These are phyloP conservation scores for Anomalospiza imberbis DNA, from an alignment of 2,797 vertebrate genomes.

Conservation along the genomic window DNA sequence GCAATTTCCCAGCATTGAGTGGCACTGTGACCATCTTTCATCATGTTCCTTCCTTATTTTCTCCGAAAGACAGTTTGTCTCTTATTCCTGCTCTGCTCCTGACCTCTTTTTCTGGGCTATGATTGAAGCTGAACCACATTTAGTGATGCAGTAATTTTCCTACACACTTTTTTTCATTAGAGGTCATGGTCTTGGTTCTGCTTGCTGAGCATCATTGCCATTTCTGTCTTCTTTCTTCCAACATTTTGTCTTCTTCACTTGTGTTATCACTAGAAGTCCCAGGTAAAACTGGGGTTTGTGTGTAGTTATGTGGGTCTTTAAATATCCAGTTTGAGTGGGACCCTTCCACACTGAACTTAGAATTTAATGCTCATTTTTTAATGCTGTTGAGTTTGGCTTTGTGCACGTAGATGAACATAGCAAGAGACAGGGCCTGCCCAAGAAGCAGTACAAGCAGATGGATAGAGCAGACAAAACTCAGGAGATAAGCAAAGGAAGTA, in stretches of 20 bases:
- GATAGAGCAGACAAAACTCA: not conserved
- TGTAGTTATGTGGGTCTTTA: not conserved
- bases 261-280: not conserved
- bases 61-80: not conserved
- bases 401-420: not conserved
- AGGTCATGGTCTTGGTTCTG: not conserved
- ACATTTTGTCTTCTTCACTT: not conserved
- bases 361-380: not conserved
- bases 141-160: not conserved
- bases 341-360: not conserved
- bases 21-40: not conserved
- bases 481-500: not conserved
- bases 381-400: not conserved
- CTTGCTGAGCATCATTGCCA: not conserved
- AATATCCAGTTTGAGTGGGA: not conserved
- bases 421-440: not conserved
- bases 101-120: not conserved
- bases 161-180: not conserved
- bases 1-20: not conserved
- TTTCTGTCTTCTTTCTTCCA: not conserved
- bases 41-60: not conserved
- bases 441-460: not conserved
- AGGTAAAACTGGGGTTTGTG: not conserved
- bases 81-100: not conserved
- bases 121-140: not conserved